A percentile compares a stretch with the other conserved stretches of the same genome.
Conservation (phyloP, 2,888 invertebrate species). For the Calephelis perditalis region DNA sequence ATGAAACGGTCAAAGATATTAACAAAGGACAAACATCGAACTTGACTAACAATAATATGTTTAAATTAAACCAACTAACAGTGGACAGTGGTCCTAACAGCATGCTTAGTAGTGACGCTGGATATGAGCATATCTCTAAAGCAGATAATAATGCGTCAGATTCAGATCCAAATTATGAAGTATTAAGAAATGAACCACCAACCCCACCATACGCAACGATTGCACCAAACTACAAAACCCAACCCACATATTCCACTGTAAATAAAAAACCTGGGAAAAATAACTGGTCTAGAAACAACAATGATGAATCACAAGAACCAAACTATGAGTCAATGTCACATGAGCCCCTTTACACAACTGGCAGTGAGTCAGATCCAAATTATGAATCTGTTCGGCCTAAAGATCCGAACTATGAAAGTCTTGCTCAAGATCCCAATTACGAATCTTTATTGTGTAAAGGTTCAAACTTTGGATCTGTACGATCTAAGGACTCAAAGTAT, state of each 20-base stretch:
- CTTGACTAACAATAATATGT: slow-evolving; percentile 49
- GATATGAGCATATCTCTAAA: slow-evolving; percentile 83
- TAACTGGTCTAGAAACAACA: slow-evolving; percentile 72
- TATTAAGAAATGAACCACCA: slow-evolving; percentile 78
- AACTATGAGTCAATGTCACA: slow-evolving; percentile 87
- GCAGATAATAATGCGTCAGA: slow-evolving; percentile 73
- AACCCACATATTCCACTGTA: slow-evolving; percentile 75
- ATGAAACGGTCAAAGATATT: slow-evolving; percentile 78
- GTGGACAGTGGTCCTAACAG: slow-evolving; percentile 79
- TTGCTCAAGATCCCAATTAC: slow-evolving; percentile 83
- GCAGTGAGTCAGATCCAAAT: slow-evolving; percentile 86
- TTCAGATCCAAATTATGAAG: slow-evolving; percentile 89
- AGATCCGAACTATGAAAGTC: slow-evolving; percentile 85
- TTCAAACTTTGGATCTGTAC: slow-evolving; percentile 86
- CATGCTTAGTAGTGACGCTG: slow-evolving; percentile 81
- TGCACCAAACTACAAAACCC: slow-evolving; percentile 60
- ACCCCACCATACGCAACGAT: slow-evolving; percentile 71
- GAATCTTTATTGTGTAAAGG: slow-evolving; percentile 81
- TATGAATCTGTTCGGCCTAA: slow-evolving; percentile 83
- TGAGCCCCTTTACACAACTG: slow-evolving; percentile 80
- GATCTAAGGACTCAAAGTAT: slow-evolving; percentile 70
- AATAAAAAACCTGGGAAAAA: slow-evolving; percentile 73
- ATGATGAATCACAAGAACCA: slow-evolving; percentile 79
- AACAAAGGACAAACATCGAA: slow-evolving; percentile 45
- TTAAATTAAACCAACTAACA: slow-evolving; percentile 52